Base-by-base conservation (phyloP, 2,113 vertebrate genomes). In the Passerina amoena region DNA sequence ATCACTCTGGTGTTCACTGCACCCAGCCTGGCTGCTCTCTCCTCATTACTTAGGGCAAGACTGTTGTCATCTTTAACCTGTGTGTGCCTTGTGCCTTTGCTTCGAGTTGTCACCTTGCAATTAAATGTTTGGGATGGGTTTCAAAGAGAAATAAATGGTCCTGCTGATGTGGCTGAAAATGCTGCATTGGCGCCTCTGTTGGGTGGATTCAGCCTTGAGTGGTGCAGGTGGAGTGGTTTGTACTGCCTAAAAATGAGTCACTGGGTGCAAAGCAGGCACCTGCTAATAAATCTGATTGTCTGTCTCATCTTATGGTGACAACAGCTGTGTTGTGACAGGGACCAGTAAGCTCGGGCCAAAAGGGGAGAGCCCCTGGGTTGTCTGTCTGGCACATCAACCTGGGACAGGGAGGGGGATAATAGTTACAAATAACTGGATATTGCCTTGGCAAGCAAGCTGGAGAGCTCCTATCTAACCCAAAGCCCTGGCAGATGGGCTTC, bases 1-100 rank as follows among this genome's bases (percentile, higher is more conserved):
- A 12, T 8, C 1, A 0, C 33, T 60, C 31, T 13, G 1, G 0
- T 3, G 1, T 19, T 72, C 1, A 0, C 24, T 78, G 77, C 53
- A 24, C 44, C 24, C 61, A 31, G 56, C 2, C 0, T 35, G 48
- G 50, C 35, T 68, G 35, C 40, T 86, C 75, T 66, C 23, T 63
- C 28, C 75, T 75, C 61, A 1, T 69, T 50, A 11, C 23, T 70
- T 57, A 5, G 25, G 47, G 8, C 21, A 64, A 35, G 22, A 3
- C 28, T 65, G 9, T 28, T 8, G 1, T 44, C 24, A 51, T 17
- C 27, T 53, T 69, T 78, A 51, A 30, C 50, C 16, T 51, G 5
- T 12, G 24, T 30, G 35, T 59, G 38, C 89, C 35, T 51, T 14
- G 22, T 3, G 24, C 44, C 47, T 88, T 66, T 57, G 27, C 59